Evolutionary conservation across 2,888 invertebrate species (phyloP).

Genomic region (Tolmerus cingulatus): DNA sequence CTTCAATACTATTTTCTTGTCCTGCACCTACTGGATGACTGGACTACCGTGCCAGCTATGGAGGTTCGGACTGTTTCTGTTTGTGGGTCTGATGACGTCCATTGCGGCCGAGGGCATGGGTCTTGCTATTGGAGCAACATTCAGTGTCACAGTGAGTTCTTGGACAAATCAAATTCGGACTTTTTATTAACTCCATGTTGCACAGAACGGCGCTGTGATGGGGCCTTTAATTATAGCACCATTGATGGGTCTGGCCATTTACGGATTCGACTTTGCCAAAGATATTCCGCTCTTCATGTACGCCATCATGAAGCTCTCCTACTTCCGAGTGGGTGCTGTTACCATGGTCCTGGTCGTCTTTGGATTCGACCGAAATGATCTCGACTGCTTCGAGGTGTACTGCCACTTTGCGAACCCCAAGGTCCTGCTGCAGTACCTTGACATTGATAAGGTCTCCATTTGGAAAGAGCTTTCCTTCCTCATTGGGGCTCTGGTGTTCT

Average conservation of each 20-base stretch:
- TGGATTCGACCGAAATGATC: slow-evolving; percentile 68
- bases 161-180: neutral
- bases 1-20: slow-evolving; percentile 69
- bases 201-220: slow-evolving; percentile 73
- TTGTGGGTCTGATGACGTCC: slow-evolving; percentile 74
- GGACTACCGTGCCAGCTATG: slow-evolving; percentile 73
- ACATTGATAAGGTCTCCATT: slow-evolving; percentile 68
- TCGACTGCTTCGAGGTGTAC: slow-evolving; percentile 70
- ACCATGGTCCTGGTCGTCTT: slow-evolving; percentile 71
- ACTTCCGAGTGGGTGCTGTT: slow-evolving; percentile 72
- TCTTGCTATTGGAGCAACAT: slow-evolving; percentile 76
- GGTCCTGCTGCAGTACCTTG: slow-evolving; percentile 69
- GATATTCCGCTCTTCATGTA: slow-evolving; percentile 70
- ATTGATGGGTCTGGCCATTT: slow-evolving; percentile 72
- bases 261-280: slow-evolving; percentile 75
- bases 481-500: slow-evolving; percentile 66
- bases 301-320: slow-evolving; percentile 71
- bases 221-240: slow-evolving; percentile 73
- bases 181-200: neutral
- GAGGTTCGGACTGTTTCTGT: slow-evolving; percentile 73
- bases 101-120: slow-evolving; percentile 82
- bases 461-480: slow-evolving; percentile 68
- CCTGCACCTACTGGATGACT: slow-evolving; percentile 71
- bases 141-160: slow-evolving; percentile 70
- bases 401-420: slow-evolving; percentile 74